Conservation (phyloP, 2,113 vertebrate genomes). For the Atrichornis clamosus region DNA sequence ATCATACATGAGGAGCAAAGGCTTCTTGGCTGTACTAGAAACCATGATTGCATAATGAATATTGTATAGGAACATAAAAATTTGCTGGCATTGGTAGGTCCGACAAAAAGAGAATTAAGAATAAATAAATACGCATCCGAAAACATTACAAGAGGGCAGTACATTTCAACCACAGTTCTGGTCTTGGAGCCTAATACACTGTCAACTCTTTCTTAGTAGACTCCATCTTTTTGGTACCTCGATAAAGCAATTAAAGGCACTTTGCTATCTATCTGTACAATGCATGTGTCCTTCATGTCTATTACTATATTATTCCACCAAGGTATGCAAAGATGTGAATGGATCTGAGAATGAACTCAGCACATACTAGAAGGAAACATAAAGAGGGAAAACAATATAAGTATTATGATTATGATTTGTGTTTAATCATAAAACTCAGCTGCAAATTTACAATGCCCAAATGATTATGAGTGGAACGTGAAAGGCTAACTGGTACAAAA, state of each 20-base stretch:
- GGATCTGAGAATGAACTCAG: background rate
- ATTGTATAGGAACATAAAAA: background rate
- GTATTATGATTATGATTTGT: background rate
- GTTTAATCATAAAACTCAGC: background rate
- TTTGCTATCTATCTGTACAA: background rate
- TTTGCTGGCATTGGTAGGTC: background rate
- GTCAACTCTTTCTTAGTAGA: background rate
- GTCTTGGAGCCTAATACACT: background rate
- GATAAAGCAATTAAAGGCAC: background rate
- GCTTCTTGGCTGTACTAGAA: background rate
- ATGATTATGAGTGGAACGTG: fast-evolving
- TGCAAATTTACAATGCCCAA: background rate
- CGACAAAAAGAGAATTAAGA: background rate
- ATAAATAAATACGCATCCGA: background rate
- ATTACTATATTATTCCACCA: background rate
- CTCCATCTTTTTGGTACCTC: background rate
- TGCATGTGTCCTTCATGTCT: background rate
- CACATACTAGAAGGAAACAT: background rate
- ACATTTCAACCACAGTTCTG: background rate
- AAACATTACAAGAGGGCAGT: background rate
- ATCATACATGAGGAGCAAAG: background rate
- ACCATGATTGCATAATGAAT: background rate
- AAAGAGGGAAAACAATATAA: background rate
- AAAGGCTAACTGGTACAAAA: background rate
- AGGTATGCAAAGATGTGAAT: background rate